phyloP scores from a whole-genome alignment of 1,140 invertebrate genomes.

The Papilio helenus region DNA sequence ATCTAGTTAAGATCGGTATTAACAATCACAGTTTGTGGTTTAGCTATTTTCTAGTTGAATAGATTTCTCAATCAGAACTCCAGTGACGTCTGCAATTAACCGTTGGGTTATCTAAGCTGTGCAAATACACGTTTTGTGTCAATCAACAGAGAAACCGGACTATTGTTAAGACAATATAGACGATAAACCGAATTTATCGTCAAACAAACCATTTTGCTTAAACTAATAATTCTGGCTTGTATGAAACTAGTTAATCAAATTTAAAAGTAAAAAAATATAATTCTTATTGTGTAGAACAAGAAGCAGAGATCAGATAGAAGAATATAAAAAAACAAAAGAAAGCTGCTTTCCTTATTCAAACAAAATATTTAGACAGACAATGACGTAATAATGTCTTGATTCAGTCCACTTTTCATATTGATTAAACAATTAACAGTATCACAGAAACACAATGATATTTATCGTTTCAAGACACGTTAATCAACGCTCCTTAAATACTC shows the following conservation, averaged over 20 bases:
- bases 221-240: too few relatives aligned
- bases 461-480: not conserved
- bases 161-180: not conserved
- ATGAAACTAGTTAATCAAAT: too few relatives aligned
- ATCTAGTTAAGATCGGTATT: conserved; percentile 1
- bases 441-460: not conserved
- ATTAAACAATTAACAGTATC: too few relatives aligned
- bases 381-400: too few relatives aligned
- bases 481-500: conserved; percentile 1
- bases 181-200: not conserved
- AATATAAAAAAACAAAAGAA: too few relatives aligned
- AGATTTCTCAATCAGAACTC: conserved; percentile 16
- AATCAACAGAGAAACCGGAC: not conserved
- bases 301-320: too few relatives aligned
- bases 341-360: too few relatives aligned
- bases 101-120: not conserved
- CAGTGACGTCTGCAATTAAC: not conserved
- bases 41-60: conserved; percentile 6
- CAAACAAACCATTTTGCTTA: too few relatives aligned
- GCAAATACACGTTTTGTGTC: conserved; percentile 4
- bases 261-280: too few relatives aligned
- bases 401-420: too few relatives aligned
- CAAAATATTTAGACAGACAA: too few relatives aligned
- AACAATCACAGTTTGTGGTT: conserved; percentile 1
- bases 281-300: too few relatives aligned